A percentile compares a stretch with the other conserved stretches of the same genome.
Conservation (phyloP, 2,113 vertebrate species). For the Bufo bufo region DNA sequence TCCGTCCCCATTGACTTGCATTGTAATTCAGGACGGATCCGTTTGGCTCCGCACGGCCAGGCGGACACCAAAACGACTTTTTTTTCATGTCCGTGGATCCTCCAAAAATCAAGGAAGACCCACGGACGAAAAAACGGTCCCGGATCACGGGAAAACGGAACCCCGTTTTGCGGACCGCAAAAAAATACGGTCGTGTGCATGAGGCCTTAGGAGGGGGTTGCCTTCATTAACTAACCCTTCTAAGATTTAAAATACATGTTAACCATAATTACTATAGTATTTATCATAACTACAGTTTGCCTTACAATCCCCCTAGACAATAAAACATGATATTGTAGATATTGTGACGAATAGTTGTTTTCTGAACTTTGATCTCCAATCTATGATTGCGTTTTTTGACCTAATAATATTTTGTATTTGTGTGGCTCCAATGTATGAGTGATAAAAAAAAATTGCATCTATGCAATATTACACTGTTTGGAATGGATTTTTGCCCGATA, state of each 20-base stretch:
- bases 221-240: neutral
- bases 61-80: too few species aligned
- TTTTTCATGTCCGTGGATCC: too few species aligned
- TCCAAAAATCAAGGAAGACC: too few species aligned
- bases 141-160: too few species aligned
- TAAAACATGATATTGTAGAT: neutral
- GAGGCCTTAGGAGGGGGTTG: neutral
- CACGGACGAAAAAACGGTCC: too few species aligned
- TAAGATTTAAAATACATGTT: neutral
- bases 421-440: neutral
- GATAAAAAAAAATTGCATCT: conserved; percentile 29
- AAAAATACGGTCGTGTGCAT: too few species aligned
- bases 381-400: neutral
- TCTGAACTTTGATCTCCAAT: neutral
- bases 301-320: too few species aligned
- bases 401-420: neutral
- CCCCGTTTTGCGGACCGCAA: too few species aligned
- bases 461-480: conserved; percentile 79
- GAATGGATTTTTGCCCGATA: conserved; percentile 79
- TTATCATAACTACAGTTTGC: neutral
- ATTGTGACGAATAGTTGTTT: neutral
- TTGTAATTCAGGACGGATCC: too few species aligned
- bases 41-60: too few species aligned
- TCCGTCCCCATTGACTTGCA: too few species aligned
- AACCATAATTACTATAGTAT: neutral